Conservation (phyloP, 2,113 vertebrate genomes). For the Sinosuthora webbiana region DNA sequence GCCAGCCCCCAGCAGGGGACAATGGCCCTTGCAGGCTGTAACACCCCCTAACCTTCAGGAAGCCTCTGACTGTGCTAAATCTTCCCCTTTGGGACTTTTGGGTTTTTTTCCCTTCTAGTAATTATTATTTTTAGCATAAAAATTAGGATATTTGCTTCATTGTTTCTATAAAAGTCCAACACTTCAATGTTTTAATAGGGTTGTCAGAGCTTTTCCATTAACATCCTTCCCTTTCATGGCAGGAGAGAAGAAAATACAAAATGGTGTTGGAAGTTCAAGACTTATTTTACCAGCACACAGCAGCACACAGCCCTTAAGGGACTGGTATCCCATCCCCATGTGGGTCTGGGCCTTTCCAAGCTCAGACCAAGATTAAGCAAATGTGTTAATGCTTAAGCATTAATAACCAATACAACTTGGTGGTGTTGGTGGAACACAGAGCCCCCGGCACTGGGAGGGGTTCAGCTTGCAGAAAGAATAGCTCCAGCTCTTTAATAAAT, state of each 20-base stretch:
- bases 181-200: neutral
- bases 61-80: neutral
- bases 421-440: neutral
- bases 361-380: neutral
- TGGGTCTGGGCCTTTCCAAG: neutral
- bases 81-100: neutral
- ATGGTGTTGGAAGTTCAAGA: neutral
- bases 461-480: neutral
- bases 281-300: neutral
- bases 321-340: neutral
- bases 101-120: neutral
- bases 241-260: neutral
- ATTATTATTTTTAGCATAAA: neutral
- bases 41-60: neutral
- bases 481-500: slow-evolving; percentile 1
- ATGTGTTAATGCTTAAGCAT: neutral
- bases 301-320: neutral
- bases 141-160: neutral
- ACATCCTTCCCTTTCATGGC: neutral
- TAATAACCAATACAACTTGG: neutral
- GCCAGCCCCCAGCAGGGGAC: neutral
- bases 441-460: neutral
- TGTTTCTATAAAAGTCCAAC: neutral
- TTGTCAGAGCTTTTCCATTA: neutral
- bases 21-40: neutral